phyloP scores from a whole-genome alignment of 2,113 vertebrate species.

The Balaeniceps rex region DNA sequence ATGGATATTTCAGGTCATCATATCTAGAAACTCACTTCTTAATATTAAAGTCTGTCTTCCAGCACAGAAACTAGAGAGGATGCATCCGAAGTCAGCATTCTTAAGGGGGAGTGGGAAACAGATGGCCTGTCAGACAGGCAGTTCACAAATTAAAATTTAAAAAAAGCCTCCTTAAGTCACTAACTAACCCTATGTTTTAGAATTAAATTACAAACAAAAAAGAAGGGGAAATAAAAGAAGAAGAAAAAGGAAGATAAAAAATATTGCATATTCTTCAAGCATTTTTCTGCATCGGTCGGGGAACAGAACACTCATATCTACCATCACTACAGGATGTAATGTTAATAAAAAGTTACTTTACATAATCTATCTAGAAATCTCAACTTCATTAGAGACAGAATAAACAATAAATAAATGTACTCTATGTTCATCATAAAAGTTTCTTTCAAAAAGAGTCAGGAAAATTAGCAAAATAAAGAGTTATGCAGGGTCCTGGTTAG shows the following conservation, averaged over 20 bases:
- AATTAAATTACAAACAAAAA: not conserved
- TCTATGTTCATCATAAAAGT: not conserved
- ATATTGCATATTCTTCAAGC: not conserved
- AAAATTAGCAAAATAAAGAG: not conserved
- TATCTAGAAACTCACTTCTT: constrained; percentile 63
- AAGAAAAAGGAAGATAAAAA: not conserved
- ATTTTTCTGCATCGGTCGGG: not conserved
- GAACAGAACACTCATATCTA: not conserved
- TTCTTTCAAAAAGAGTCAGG: not conserved
- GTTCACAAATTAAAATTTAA: not conserved
- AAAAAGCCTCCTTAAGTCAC: not conserved
- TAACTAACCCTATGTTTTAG: not conserved
- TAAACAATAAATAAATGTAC: not conserved
- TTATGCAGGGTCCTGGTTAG: not conserved
- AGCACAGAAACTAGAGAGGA: constrained; percentile 10
- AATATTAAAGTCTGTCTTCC: constrained; percentile 62
- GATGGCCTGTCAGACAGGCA: not conserved
- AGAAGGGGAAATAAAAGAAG: accelerated
- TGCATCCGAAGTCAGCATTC: not conserved
- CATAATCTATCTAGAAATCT: not conserved
- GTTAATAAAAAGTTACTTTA: not conserved
- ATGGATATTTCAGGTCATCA: constrained; percentile 63
- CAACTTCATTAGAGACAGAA: not conserved
- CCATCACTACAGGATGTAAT: not conserved
- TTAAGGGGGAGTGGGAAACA: constrained; percentile 1